phyloP scores from a whole-genome alignment of 2,797 vertebrate species.

The Alcedo quadribrachys region DNA sequence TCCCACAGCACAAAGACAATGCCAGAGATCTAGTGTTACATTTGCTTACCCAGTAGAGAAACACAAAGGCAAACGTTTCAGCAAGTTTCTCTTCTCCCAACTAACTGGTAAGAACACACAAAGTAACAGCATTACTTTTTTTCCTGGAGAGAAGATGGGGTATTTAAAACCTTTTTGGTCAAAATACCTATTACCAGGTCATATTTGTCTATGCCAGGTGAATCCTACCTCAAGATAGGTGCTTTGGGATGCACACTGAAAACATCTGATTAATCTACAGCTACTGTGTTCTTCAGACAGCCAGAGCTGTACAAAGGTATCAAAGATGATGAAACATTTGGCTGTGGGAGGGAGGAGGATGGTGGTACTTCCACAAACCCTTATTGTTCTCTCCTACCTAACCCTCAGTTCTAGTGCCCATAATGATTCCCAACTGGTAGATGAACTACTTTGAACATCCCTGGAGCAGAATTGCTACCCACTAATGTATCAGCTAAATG shows the following conservation, averaged over 20 bases:
- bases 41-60: neutral
- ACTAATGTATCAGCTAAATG: conserved; percentile 77
- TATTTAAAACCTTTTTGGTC: neutral
- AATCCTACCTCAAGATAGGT: neutral
- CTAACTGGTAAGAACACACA: neutral
- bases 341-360: neutral
- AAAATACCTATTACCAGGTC: neutral
- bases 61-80: neutral
- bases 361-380: neutral
- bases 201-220: neutral
- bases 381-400: conserved; percentile 48
- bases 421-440: conserved; percentile 47
- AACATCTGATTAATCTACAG: neutral
- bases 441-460: conserved; percentile 60
- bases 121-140: neutral
- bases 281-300: neutral
- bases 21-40: neutral
- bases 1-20: neutral
- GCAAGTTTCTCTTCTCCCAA: neutral
- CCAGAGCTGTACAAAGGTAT: neutral
- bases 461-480: conserved; percentile 67
- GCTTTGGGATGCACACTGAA: neutral
- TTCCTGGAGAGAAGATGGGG: neutral
- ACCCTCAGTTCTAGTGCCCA: conserved; percentile 16
- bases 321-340: neutral